Evolutionary conservation across 2,113 vertebrate species (phyloP), one percentile per base, ranked within the genome.

Genomic region (Dromiciops gliroides): DNA sequence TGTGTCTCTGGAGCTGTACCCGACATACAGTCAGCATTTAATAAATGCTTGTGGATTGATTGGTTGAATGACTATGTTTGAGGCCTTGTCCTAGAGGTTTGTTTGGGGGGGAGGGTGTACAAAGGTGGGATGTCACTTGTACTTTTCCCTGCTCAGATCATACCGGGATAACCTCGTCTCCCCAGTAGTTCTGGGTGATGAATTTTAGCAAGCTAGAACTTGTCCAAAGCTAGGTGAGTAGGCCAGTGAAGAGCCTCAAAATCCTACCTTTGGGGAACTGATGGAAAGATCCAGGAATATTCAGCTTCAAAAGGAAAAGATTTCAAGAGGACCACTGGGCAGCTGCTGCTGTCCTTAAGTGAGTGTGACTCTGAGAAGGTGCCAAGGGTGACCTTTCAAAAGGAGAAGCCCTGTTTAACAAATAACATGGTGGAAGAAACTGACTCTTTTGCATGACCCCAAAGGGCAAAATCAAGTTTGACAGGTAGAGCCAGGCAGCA

Each of bases 131-230:
- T 60, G 8, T 44, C n/a, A 83, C 19, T 75, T 22, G 16, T 22
- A n/a, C 67, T 83, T 83, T 22, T 44, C n/a, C n/a, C n/a, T 83
- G 37, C 37, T 37, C 67, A 83, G 67, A 83, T 83, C 67, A 22
- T 2, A 22, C 12, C 31, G 19, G 60, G 4, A 19, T 16, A 4
- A 37, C 5, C n/a, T 16, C 19, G 0, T 7, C 28, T 3, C 3
- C 5, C 31, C 11, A 51, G 8, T 31, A n/a, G 14, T 83, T 44
- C 67, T 44, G 6, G 19, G 6, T 83, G n/a, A 44, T 44, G n/a
- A 83, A 31, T 60, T 60, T 60, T 31, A 60, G 37, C 28, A n/a
- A 44, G n/a, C n/a, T 44, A n/a, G 67, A 44, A 44, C 67, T 83
- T 83, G n/a, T n/a, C 67, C 67, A 75, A 37, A 67, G 60, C 60